Percentiles rank a stretch among this genome's conserved stretches.
Evolutionary conservation across 2,888 invertebrate species (phyloP).

Genomic region (Ariolimax columbianus): DNA sequence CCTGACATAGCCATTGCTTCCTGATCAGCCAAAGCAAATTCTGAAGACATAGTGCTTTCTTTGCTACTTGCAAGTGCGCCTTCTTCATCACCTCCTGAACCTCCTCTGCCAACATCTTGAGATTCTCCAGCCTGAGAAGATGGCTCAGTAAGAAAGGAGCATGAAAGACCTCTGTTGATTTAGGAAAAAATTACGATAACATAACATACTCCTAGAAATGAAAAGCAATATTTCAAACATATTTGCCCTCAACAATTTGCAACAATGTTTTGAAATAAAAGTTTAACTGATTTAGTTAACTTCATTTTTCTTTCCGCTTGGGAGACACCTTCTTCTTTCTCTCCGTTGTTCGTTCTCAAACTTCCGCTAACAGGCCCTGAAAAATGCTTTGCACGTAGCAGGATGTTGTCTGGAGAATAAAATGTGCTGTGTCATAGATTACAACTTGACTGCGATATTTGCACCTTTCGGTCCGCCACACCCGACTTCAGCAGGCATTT

Average conservation of each 20-base stretch:
- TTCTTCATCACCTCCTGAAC: conserved; percentile 59
- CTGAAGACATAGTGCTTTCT: conserved; percentile 71
- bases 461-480: too few species aligned
- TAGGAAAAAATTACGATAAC: neutral
- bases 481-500: too few species aligned
- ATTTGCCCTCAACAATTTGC: neutral
- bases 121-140: conserved; percentile 53
- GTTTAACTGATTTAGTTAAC: too few species aligned
- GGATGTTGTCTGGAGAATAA: too few species aligned
- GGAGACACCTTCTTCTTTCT: too few species aligned
- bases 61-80: conserved; percentile 67
- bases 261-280: too few species aligned
- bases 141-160: conserved; percentile 56
- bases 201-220: neutral
- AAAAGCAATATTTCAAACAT: neutral
- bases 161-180: conserved; percentile 55
- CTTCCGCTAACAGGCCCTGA: too few species aligned
- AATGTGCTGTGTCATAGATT: too few species aligned
- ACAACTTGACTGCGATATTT: too few species aligned
- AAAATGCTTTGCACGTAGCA: too few species aligned
- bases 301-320: too few species aligned
- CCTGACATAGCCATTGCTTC: conserved; percentile 70
- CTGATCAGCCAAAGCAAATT: conserved; percentile 66
- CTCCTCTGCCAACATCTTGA: conserved; percentile 55
- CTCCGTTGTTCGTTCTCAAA: too few species aligned